phyloP scores from a whole-genome alignment of 2,113 vertebrate genomes.

The Cygnus buccinator region DNA sequence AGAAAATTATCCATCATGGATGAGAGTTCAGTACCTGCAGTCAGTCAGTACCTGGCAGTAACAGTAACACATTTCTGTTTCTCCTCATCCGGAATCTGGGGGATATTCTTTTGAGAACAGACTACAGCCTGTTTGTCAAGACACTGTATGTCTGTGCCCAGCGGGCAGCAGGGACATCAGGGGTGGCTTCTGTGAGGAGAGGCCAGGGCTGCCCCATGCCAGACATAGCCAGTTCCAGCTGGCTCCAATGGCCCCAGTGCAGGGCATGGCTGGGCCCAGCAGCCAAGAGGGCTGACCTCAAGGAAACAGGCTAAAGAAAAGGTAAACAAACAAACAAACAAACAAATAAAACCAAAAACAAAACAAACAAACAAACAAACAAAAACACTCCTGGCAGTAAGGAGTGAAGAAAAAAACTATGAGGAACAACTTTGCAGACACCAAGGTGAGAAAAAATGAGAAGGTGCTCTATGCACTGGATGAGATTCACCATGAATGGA shows the following conservation, averaged over 20 bases:
- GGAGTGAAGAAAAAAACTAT: not conserved
- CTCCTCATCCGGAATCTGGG: not conserved
- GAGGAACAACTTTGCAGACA: not conserved
- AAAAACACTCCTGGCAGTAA: too few species aligned
- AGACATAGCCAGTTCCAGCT: not conserved
- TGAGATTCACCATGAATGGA: not conserved
- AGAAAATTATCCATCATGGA: not conserved
- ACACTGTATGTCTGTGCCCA: not conserved
- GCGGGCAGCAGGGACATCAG: fast-evolving
- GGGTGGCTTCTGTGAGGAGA: not conserved
- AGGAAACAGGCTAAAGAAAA: fast-evolving
- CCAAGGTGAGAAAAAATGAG: not conserved
- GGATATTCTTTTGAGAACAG: not conserved
- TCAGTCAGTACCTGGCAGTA: not conserved
- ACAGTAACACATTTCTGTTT: not conserved
- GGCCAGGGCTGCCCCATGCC: fast-evolving
- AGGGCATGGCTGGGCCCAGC: fast-evolving
- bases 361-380: too few species aligned
- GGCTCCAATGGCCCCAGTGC: fast-evolving
- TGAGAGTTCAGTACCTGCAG: not conserved
- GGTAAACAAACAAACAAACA: too few species aligned
- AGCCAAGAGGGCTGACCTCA: not conserved
- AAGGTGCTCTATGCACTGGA: fast-evolving
- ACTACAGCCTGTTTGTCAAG: not conserved
- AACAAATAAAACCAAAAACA: too few species aligned